Evolutionary conservation across 2,888 invertebrate species (phyloP).

Genomic region (Penaeus monodon): DNA sequence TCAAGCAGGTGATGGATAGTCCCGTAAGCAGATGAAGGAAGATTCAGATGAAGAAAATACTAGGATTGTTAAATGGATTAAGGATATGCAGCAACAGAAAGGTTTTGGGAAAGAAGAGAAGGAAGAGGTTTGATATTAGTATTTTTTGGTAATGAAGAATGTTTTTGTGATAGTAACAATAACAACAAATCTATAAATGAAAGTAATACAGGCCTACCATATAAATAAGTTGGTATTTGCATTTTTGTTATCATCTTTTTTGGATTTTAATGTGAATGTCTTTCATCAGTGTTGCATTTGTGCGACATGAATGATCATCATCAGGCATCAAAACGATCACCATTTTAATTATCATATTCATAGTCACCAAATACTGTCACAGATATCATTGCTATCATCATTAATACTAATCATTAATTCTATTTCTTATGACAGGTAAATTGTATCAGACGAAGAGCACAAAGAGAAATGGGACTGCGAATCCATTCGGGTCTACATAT

Average conservation of each 20-base stretch:
- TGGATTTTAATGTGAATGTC: too few relatives aligned
- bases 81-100: constrained; percentile 39
- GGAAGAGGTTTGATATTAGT: constrained; percentile 39
- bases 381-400: too few relatives aligned
- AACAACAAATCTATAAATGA: too few relatives aligned
- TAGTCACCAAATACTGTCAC: too few relatives aligned
- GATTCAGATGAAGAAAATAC: constrained; percentile 28
- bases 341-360: too few relatives aligned
- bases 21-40: constrained; percentile 73
- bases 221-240: too few relatives aligned
- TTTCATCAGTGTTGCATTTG: too few relatives aligned
- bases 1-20: constrained; percentile 82
- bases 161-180: too few relatives aligned
- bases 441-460: constrained; percentile 36
- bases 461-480: constrained; percentile 55
- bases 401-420: neutral
- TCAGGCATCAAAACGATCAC: too few relatives aligned
- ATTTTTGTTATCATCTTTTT: too few relatives aligned
- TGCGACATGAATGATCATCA: too few relatives aligned
- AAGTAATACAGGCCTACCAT: too few relatives aligned
- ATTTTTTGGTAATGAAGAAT: neutral
- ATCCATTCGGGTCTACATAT: constrained; percentile 42
- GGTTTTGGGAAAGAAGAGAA: constrained; percentile 36
- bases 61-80: constrained; percentile 52
- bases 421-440: constrained; percentile 23